Conservation (phyloP, 2,113 vertebrate species). For the Rhineura floridana region DNA sequence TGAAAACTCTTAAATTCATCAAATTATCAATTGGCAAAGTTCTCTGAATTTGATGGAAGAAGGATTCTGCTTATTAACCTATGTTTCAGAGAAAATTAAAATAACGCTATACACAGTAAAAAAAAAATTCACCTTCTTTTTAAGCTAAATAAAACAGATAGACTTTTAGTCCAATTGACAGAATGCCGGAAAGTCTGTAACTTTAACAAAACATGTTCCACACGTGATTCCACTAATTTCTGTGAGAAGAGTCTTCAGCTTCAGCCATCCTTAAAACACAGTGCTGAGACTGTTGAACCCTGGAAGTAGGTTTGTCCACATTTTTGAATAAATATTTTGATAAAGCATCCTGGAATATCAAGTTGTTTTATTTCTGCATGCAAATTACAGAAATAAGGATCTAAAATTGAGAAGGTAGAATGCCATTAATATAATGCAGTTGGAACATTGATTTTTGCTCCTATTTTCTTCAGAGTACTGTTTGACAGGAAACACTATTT, state of each 20-base stretch:
- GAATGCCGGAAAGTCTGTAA: neutral
- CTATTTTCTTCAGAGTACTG: neutral
- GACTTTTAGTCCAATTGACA: neutral
- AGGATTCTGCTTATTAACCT: neutral
- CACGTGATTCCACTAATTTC: neutral
- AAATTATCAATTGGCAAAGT: slow-evolving; percentile 23
- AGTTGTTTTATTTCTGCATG: neutral
- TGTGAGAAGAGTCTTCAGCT: neutral
- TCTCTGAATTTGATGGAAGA: neutral
- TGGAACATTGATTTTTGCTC: neutral
- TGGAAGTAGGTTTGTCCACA: neutral
- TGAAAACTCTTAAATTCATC: neutral
- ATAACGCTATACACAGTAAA: neutral
- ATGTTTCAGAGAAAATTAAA: slow-evolving; percentile 2
- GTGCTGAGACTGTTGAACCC: neutral
- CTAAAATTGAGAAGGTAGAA: neutral
- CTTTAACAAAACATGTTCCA: neutral
- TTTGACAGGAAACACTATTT: neutral
- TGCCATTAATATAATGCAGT: neutral
- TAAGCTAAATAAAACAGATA: neutral
- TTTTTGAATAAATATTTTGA: neutral
- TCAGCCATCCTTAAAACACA: neutral
- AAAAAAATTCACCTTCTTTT: slow-evolving; percentile 5
- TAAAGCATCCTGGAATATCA: neutral
- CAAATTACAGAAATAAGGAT: neutral